A percentile compares a stretch with the other conserved stretches of the same genome.
Conservation (phyloP, 2,888 invertebrate genomes). For the Pantelozetes paolii region DNA sequence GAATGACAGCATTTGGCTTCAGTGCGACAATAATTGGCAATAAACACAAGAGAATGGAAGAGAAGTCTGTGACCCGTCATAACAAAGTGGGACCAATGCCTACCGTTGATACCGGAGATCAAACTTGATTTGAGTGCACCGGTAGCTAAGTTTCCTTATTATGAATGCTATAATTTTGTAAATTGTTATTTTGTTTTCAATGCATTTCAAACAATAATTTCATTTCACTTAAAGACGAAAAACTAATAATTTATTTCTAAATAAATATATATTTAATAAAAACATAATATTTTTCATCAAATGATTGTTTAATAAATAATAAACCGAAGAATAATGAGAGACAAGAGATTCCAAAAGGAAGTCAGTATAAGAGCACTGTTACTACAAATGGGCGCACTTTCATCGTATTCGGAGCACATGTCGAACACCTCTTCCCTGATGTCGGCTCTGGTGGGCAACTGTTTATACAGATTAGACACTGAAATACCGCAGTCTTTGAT, state of each 20-base stretch:
- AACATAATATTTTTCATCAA: neutral
- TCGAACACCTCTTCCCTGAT: neutral
- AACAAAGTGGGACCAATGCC: too few species aligned
- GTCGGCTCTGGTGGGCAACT: neutral
- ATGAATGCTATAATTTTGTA: too few species aligned
- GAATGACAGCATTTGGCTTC: neutral
- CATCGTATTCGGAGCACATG: slow-evolving; percentile 26
- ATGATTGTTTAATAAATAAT: slow-evolving; percentile 12
- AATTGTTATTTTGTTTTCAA: too few species aligned
- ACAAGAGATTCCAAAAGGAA: neutral
- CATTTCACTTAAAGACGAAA: too few species aligned
- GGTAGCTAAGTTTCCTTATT: too few species aligned
- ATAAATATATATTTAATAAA: neutral
- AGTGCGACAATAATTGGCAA: neutral
- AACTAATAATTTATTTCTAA: neutral
- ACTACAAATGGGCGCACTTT: slow-evolving; percentile 1
- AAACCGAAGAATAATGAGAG: neutral
- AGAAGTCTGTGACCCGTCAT: neutral
- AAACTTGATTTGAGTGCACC: too few species aligned
- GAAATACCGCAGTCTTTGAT: neutral
- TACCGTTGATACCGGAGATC: too few species aligned
- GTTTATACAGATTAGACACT: neutral
- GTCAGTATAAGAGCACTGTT: neutral
- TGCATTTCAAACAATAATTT: too few species aligned
- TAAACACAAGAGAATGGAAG: neutral